Percentiles rank a stretch among this genome's conserved stretches.
phyloP scores from a whole-genome alignment of 2,797 vertebrate species.

The Acanthis flammea region DNA sequence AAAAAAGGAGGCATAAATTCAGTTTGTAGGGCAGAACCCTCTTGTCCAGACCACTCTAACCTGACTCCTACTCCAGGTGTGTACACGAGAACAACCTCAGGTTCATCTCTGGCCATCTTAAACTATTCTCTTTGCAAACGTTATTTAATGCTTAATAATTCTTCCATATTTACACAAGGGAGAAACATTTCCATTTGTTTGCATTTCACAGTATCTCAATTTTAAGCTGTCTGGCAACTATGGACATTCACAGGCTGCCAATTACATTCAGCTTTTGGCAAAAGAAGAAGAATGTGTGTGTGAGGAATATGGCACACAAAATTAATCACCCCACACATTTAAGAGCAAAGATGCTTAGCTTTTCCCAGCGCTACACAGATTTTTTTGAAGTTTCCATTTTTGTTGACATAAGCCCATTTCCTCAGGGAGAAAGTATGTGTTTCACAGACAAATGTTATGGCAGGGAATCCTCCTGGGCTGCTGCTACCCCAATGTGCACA shows the following conservation, averaged over 20 bases:
- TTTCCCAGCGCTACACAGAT: not conserved
- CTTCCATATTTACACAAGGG: not conserved
- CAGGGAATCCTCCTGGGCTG: slow-evolving; percentile 22
- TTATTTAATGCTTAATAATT: slow-evolving; percentile 14
- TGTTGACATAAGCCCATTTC: slow-evolving; percentile 43
- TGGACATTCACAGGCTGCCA: slow-evolving; percentile 5
- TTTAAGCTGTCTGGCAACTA: slow-evolving; percentile 36
- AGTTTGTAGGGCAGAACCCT: not conserved
- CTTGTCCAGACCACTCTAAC: not conserved
- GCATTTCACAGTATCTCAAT: slow-evolving; percentile 37
- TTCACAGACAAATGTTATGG: slow-evolving; percentile 28
- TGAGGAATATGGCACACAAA: slow-evolving; percentile 17
- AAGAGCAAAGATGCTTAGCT: slow-evolving; percentile 8
- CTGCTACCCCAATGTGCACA: not conserved
- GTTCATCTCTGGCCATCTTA: not conserved
- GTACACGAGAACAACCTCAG: not conserved
- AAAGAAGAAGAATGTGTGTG: slow-evolving; percentile 1
- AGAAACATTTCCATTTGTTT: slow-evolving; percentile 39
- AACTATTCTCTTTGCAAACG: not conserved
- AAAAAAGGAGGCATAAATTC: not conserved
- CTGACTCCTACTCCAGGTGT: not conserved
- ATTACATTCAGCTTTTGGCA: slow-evolving; percentile 41
- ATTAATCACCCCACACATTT: slow-evolving; percentile 30
- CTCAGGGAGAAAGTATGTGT: slow-evolving; percentile 9
- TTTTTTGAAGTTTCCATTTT: slow-evolving; percentile 27